Evolutionary conservation across 2,888 invertebrate genomes (phyloP), one percentile per base, ranked within the genome.

Genomic region (Polietes domitor): DNA sequence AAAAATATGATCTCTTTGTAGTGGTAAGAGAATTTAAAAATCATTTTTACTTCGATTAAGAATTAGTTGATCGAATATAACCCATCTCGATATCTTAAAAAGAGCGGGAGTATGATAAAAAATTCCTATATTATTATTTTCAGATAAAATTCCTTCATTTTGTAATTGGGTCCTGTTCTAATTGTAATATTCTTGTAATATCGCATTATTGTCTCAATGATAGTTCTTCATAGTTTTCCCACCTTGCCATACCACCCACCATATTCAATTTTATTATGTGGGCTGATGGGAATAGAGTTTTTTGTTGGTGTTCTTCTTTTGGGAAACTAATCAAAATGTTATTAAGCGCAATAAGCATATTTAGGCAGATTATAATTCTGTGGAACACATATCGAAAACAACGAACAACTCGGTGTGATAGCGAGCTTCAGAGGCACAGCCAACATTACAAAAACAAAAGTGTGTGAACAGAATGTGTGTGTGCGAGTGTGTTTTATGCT

Each of bases 291-390:
- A 19, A 17, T 10, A 21, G 1, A 65, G 21, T 28, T 10, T n/a
- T 21, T 41, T 65, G 41, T 65, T 32, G 3, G 7, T 63, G 10
- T 61, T 61, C 2, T 58, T 24, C 1, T 28, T 26, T 63, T 65
- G 21, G 21, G 26, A 68, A 68, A 68, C 68, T 37, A 81, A 73
- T 73, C 73, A 77, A 77, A 81, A 77, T 77, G 37, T 73, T 81
- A 81, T 81, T 77, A 73, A 77, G 37, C 37, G 55, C 68, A 81
- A 73, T 73, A 77, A 77, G 55, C 26, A 61, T 50, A 65, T 47
- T 73, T 68, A 70, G 32, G 37, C 70, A 53, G 70, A 71, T 74
- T 63, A 78, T 17, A 58, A 41, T 24, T 68, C 15, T 55, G 28
- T 53, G 15, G 37, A 41, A 50, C 10, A 50, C 10, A 24, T 76